Evolutionary conservation across 2,797 vertebrate genomes (phyloP).

Genomic region (Mycteria americana): DNA sequence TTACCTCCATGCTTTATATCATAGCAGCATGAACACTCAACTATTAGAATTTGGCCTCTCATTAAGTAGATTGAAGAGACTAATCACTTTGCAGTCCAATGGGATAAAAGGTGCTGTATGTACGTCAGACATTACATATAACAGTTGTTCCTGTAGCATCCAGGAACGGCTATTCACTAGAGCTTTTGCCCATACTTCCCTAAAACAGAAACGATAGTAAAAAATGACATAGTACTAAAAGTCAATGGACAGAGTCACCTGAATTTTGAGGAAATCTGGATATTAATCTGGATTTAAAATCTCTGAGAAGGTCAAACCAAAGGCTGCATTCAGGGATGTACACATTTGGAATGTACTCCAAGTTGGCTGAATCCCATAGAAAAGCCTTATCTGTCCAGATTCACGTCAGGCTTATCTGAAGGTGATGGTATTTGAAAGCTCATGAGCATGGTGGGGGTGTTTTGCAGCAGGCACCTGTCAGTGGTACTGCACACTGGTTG

Average conservation of each 20-base stretch:
- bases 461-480: not conserved
- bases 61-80: not conserved
- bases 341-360: not conserved
- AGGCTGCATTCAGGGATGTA: rapidly evolving
- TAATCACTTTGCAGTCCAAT: not conserved
- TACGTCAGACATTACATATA: not conserved
- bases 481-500: not conserved
- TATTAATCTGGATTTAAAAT: not conserved
- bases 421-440: not conserved
- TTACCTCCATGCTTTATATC: not conserved
- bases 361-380: not conserved
- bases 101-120: not conserved
- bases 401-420: not conserved
- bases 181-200: not conserved
- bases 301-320: not conserved
- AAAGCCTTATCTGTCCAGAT: not conserved
- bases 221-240: not conserved
- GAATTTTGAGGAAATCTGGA: not conserved
- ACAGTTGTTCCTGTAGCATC: not conserved
- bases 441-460: not conserved
- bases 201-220: not conserved
- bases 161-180: not conserved
- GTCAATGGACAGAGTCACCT: not conserved
- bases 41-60: not conserved
- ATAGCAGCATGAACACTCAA: not conserved